These are phyloP conservation scores for Astreopora myriophthalma DNA, from an alignment of 64 coral and sea anemone species.

Conservation along the genomic window DNA sequence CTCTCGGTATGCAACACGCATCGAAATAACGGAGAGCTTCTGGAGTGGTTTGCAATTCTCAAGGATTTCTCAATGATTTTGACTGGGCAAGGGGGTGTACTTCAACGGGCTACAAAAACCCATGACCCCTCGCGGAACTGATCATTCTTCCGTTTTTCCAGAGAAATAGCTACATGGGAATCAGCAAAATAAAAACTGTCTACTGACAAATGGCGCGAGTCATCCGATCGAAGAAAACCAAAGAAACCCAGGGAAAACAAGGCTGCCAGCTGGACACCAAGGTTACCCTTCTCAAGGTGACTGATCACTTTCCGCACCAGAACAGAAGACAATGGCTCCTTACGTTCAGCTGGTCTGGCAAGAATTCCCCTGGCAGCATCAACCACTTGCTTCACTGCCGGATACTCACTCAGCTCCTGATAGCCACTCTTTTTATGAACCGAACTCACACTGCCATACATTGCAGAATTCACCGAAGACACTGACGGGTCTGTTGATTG, in stretches of 20 bases:
- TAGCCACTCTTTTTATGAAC: conserved; percentile 50
- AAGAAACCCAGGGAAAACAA: conserved; percentile 16
- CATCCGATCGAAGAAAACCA: no score
- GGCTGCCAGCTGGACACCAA: conserved; percentile 16
- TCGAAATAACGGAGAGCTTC: conserved; percentile 14
- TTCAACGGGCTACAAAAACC: conserved; percentile 49
- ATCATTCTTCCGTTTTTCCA: conserved; percentile 61
- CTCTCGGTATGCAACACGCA: background rate
- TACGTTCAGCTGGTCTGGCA: conserved; percentile 3
- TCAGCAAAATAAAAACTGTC: background rate
- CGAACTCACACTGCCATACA: conserved; percentile 50
- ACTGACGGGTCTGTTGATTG: conserved; percentile 22
- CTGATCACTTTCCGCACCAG: background rate
- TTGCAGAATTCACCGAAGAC: conserved; percentile 9
- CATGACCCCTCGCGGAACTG: conserved; percentile 65
- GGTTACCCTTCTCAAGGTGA: background rate
- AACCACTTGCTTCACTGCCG: conserved; percentile 12
- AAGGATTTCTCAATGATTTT: conserved; percentile 19
- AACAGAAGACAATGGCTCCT: background rate
- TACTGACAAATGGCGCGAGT: no score
- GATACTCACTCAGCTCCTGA: background rate
- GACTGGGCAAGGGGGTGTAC: background rate
- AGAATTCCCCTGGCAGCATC: background rate
- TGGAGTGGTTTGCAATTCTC: background rate
- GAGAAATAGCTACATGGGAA: conserved; percentile 58